Percentiles rank a stretch among this genome's conserved stretches.
These are phyloP conservation scores for Baccha elongata DNA, from an alignment of 2,888 invertebrate species.

Conservation along the genomic window DNA sequence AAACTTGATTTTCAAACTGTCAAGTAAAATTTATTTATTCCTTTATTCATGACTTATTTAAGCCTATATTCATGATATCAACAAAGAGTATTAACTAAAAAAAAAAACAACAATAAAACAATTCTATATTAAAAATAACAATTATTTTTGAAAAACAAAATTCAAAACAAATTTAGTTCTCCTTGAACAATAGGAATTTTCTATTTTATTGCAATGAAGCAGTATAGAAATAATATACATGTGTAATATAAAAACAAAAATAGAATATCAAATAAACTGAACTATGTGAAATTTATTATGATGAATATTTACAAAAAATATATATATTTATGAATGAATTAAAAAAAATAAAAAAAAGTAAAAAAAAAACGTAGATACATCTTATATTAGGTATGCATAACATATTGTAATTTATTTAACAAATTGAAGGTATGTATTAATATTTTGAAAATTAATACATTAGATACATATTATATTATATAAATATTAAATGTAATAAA, in stretches of 20 bases:
- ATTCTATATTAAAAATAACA: constrained; percentile 8
- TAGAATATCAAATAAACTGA: constrained; percentile 73
- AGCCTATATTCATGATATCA: too few relatives aligned
- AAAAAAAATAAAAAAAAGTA: constrained; percentile 26
- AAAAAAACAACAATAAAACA: background rate
- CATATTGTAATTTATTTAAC: constrained; percentile 60
- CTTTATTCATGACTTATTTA: too few relatives aligned
- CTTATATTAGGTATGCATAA: constrained; percentile 64
- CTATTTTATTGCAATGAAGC: constrained; percentile 44
- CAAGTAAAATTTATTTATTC: too few relatives aligned
- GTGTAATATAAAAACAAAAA: constrained; percentile 46
- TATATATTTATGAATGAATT: constrained; percentile 54
- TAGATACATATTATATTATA: constrained; percentile 59
- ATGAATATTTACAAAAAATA: constrained; percentile 76
- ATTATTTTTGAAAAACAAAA: constrained; percentile 36
- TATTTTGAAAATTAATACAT: constrained; percentile 54
- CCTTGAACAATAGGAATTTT: constrained; percentile 53
- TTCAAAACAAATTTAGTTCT: constrained; percentile 8
- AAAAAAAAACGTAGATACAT: constrained; percentile 47
- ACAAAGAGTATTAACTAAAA: too few relatives aligned
- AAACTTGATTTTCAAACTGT: too few relatives aligned
- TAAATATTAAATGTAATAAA: constrained; percentile 57
- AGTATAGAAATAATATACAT: constrained; percentile 46
- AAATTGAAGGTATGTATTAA: constrained; percentile 62
- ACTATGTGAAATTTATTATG: constrained; percentile 69